Base-by-base conservation (phyloP, 2,888 invertebrate genomes). In the Acrobasis suavella region DNA sequence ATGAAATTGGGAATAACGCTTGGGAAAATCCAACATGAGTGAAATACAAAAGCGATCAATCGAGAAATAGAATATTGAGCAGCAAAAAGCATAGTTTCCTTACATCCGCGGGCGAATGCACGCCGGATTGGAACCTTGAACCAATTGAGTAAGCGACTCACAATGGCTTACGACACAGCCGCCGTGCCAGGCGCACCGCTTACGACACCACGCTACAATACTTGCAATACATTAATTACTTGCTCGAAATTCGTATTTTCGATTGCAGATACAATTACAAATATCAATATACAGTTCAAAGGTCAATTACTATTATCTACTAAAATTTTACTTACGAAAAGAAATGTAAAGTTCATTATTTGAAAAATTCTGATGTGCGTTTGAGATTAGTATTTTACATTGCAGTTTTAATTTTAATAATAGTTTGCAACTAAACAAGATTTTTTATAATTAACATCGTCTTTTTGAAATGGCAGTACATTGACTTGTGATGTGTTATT, bases 61-160 rank as follows among this genome's bases (percentile, higher is more conserved):
- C 38, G 50, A 49, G 50, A 9, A 10, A 50, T 54, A 49, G 60
- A 52, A 52, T 17, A 61, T 54, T 46, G 39, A 54, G 54, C 17
- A 55, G 50, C 62, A 62, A 49, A 54, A 49, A 62, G 49, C 37
- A 46, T 82, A 84, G 85, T 89, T 88, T 89, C 87, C 89, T 87
- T 76, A 89, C 86, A 89, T 91, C 91, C 89, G 89, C 79, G 75
- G 88, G 87, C 89, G 87, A 91, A 86, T 85, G 91, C 85, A 87
- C 85, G 83, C 80, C 75, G 81, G 83, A 82, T 76, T 73, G 77
- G 81, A 89, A 89, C 91, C 91, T 92, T 92, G 92, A 91, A 89
- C 91, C 90, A 91, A 77, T 92, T 92, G 91, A 85, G 91, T 89
- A 91, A 91, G 85, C 82, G 75, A 65, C 76, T 80, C 80, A 90